Conservation (phyloP, 2,888 invertebrate genomes). For the Onchidella celtica region DNA sequence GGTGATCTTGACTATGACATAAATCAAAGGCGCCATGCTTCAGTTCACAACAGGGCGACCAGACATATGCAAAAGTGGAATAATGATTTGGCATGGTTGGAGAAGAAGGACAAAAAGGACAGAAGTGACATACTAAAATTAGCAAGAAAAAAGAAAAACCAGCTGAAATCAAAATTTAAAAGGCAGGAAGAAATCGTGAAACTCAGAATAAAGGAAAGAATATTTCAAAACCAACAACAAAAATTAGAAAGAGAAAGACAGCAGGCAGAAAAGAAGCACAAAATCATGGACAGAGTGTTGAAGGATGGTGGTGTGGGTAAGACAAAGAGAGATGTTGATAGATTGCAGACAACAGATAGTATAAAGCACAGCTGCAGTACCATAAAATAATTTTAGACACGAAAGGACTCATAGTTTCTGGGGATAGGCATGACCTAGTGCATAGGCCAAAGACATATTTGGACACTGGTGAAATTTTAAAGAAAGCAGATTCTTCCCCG, state of each 20-base stretch:
- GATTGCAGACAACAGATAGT: background rate
- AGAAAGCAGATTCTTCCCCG: background rate
- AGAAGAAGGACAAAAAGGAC: background rate
- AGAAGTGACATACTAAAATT: background rate
- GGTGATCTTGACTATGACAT: constrained; percentile 8
- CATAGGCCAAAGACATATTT: background rate
- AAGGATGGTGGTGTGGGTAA: constrained; percentile 3
- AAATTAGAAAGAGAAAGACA: background rate
- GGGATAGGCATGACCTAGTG: background rate
- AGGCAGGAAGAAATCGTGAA: constrained; percentile 6
- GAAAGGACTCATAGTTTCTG: background rate
- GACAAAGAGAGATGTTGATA: background rate
- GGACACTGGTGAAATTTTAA: background rate
- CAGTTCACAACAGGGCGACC: background rate
- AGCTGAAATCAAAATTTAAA: background rate
- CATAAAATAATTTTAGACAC: background rate
- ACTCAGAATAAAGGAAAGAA: background rate
- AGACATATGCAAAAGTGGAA: constrained; percentile 1
- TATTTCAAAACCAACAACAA: background rate
- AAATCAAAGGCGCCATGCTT: background rate
- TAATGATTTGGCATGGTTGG: background rate
- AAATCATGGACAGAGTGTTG: background rate
- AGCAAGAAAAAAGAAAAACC: background rate
- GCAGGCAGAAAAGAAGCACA: background rate
- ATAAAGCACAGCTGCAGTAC: background rate